Evolutionary conservation across 2,888 invertebrate genomes (phyloP), one percentile per base, ranked within the genome.

Genomic region (Apodemia mormo): DNA sequence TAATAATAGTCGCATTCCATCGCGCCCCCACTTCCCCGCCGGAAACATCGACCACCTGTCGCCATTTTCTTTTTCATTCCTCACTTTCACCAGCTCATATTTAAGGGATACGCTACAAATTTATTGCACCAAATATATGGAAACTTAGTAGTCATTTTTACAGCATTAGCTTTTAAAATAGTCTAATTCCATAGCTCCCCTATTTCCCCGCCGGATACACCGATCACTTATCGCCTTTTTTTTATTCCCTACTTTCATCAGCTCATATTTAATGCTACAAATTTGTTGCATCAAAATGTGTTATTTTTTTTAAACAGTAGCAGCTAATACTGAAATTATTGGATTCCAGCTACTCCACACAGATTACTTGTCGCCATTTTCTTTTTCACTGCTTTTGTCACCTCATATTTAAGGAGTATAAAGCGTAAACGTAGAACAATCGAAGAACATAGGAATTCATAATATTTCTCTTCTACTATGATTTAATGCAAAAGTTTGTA

Each of bases 1-100:
- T 90, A 90, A 90, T 91, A 91, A 90, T 92, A 92, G 90, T 82
- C 82, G 83, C 92, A 90, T 90, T 88, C 90, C 90, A 81, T 81
- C 78, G 79, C 79, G 79, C 80, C 79, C 79, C 79, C 73, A 58
- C 73, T 71, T 76, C 79, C 81, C 79, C 80, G 76, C 79, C 82
- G 87, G 85, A 81, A 81, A 80, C 79, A 81, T 79, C 82, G 79
- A 75, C 78, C 81, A 90, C 90, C 92, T 92, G 92, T 83, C 78
- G 83, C 78, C 88, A 89, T 90, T 90, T 91, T 90, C 87, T 86
- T 92, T 92, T 91, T 85, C 88, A 85, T 84, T 81, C 81, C 79
- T 79, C 80, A 82, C 85, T 86, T 88, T 85, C 84, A 83, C 83
- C 61, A 30, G 33, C 61, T 61, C 78, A 77, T 76, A 40, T 67